These are phyloP conservation scores for Notothenia rossii DNA, from an alignment of 2,113 vertebrate species.

Conservation along the genomic window DNA sequence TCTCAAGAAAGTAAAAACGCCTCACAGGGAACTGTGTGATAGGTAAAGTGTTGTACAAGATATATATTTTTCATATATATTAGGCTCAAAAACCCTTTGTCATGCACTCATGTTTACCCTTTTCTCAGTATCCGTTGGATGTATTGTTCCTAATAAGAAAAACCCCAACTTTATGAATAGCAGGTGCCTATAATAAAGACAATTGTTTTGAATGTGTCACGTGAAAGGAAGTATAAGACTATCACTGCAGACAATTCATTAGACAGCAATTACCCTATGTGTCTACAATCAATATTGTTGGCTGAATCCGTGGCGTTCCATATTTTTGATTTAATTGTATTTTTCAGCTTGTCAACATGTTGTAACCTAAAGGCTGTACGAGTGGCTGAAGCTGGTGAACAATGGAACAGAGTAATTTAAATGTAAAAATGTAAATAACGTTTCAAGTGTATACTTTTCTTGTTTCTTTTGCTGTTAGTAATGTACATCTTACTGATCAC, in stretches of 20 bases:
- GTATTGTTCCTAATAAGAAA: not conserved
- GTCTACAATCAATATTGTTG: constrained; percentile 17
- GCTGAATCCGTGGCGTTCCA: not conserved
- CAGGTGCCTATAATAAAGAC: constrained; percentile 9
- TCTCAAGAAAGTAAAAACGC: not conserved
- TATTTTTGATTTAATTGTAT: not conserved
- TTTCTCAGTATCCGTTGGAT: constrained; percentile 11
- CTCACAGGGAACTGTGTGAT: not conserved
- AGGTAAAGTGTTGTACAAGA: not conserved
- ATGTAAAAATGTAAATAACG: constrained; percentile 67
- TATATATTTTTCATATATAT: not conserved
- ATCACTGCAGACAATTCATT: not conserved
- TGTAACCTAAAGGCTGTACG: not conserved
- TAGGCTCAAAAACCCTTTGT: not conserved
- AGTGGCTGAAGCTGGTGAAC: constrained; percentile 23
- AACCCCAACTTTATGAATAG: not conserved
- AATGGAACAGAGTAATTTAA: constrained; percentile 28
- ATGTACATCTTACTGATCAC: constrained; percentile 21
- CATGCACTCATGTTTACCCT: not conserved
- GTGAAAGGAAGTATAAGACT: not conserved
- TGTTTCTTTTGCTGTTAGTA: constrained; percentile 47
- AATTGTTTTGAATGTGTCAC: not conserved
- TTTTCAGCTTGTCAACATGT: constrained; percentile 7
- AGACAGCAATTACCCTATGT: not conserved
- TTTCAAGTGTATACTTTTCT: constrained; percentile 28